Percentiles rank a stretch among this genome's conserved stretches.
Evolutionary conservation across 2,888 invertebrate genomes (phyloP).

Genomic region (Campoplex nolae): DNA sequence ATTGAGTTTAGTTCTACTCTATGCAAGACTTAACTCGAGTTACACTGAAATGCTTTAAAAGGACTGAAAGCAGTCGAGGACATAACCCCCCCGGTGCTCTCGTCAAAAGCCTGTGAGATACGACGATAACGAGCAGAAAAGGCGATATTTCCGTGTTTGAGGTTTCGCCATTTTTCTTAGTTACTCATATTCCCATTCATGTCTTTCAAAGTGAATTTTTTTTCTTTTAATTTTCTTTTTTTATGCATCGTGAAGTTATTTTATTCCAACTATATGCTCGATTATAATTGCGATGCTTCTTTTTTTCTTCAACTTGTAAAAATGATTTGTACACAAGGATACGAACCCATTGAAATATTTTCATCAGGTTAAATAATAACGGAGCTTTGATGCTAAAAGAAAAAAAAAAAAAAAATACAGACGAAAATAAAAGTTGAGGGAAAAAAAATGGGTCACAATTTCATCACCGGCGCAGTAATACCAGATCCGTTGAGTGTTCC

Average conservation of each 20-base stretch:
- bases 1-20: neutral
- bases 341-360: neutral
- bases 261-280: neutral
- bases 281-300: neutral
- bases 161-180: conserved; percentile 16
- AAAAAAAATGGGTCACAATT: conserved; percentile 29
- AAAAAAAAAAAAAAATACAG: neutral
- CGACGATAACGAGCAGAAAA: conserved; percentile 5
- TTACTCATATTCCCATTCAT: neutral
- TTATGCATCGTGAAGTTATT: neutral
- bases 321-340: neutral
- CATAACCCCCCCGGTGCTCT: neutral
- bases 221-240: no score
- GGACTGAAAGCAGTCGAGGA: neutral
- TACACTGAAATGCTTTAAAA: neutral
- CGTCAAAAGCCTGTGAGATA: conserved; percentile 2
- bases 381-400: neutral
- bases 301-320: neutral
- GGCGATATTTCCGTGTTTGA: neutral
- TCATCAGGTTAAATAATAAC: neutral
- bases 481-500: conserved; percentile 1
- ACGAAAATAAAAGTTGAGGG: neutral
- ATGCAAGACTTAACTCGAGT: conserved; percentile 1
- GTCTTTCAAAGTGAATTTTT: neutral
- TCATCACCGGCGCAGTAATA: conserved; percentile 15